A percentile compares a stretch with the other conserved stretches of the same genome.
Evolutionary conservation across 2,888 invertebrate genomes (phyloP).

Genomic region (Apodemia mormo): DNA sequence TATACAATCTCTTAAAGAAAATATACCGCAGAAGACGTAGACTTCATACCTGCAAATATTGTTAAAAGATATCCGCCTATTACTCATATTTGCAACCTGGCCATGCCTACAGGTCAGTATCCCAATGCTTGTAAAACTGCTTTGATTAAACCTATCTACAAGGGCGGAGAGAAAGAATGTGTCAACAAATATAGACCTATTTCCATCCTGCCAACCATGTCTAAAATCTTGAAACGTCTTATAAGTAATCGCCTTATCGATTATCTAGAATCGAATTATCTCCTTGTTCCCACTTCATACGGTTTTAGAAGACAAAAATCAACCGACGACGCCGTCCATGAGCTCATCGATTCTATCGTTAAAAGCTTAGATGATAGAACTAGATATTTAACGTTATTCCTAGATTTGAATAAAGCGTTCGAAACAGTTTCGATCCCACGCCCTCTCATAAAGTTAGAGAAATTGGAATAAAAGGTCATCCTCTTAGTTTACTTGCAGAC

Average conservation of each 20-base stretch:
- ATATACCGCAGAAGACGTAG: not conserved
- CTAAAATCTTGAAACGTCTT: not conserved
- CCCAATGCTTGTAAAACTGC: not conserved
- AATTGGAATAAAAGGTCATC: too few relatives aligned
- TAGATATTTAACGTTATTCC: too few relatives aligned
- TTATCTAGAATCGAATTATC: not conserved
- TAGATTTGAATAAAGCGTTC: too few relatives aligned
- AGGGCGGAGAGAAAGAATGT: not conserved
- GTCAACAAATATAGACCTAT: slow-evolving; percentile 5
- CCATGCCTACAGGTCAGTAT: not conserved
- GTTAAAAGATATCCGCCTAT: not conserved
- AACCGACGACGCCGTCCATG: not conserved
- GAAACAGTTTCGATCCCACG: too few relatives aligned
- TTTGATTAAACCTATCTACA: not conserved
- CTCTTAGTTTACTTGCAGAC: too few relatives aligned
- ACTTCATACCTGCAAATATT: not conserved
- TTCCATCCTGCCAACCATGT: not conserved
- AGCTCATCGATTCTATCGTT: not conserved
- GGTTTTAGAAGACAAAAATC: not conserved
- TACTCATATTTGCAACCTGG: slow-evolving; percentile 6
- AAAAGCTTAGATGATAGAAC: not conserved
- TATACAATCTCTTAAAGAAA: not conserved
- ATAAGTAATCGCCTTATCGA: not conserved
- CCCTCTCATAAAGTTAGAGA: too few relatives aligned
- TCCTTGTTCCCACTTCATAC: not conserved